Base-by-base conservation (phyloP, 2,797 vertebrate species). In the Ispidina picta region DNA sequence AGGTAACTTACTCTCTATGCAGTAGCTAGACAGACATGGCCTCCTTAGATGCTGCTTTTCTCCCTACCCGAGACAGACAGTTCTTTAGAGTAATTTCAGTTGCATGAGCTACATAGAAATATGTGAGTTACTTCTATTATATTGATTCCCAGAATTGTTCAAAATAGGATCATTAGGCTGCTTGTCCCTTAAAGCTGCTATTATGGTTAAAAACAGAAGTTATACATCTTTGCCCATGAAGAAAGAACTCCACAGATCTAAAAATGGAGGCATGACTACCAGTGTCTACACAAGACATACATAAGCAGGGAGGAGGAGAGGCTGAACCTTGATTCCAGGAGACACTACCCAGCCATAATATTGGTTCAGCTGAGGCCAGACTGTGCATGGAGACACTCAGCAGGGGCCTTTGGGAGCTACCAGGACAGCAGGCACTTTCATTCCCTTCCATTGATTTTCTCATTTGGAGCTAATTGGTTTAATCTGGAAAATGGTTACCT, bases 391-490 rank as follows among this genome's bases (percentile, higher is more conserved):
- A 75, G 77, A 63, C 35, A 55, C 90, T 95, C 93, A 92, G 87
- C 88, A 77, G 56, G 92, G 96, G 95, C 93, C 92, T 97, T 91
- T 80, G 86, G 81, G 89, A 96, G 48, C 60, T 81, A 91, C 70
- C 10, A 26, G 29, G 64, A 76, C 72, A 93, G 64, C n/a, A 87
- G 74, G 46, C 48, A 55, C 56, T 60, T 54, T 92, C 94, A 94
- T 96, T 95, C 91, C 72, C 66, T 95, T 94, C 93, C 97, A 98
- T 97, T 95, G 98, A 98, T 98, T 98, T 98, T 98, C 94, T 97
- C 98, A 97, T 98, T 98, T 97, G 87, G 70, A 95, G 86, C 70
- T 91, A 97, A 98, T 97, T 98, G 96, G 78, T 91, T 96, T 94
- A 89, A 91, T 96, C 93, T 96, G 59, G 55, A 33, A 75, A 76